phyloP scores from a whole-genome alignment of 2,888 invertebrate species.

The Stramonita haemastoma region DNA sequence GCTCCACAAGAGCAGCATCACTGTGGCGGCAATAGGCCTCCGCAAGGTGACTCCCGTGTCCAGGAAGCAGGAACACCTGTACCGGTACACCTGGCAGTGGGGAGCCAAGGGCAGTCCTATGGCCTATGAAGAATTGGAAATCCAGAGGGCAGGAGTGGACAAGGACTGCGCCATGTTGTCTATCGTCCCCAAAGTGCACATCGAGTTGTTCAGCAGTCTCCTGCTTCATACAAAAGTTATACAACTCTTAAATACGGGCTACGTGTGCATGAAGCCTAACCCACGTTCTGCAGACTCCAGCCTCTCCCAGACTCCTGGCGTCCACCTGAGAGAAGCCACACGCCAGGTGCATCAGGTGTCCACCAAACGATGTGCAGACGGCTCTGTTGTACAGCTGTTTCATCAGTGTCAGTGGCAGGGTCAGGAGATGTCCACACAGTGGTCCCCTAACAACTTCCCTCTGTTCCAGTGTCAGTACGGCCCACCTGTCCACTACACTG shows the following conservation, averaged over 20 bases:
- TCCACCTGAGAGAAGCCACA: background rate
- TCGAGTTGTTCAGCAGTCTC: background rate
- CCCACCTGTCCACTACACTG: conserved; percentile 22
- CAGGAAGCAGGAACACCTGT: background rate
- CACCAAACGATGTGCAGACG: conserved; percentile 19
- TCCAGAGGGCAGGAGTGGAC: background rate
- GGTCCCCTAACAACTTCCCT: background rate
- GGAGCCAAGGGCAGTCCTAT: conserved; percentile 12
- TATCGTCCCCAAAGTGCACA: no score
- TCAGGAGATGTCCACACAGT: background rate
- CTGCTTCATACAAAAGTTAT: no score
- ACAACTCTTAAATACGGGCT: background rate
- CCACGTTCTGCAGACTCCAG: no score
- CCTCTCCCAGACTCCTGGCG: background rate
- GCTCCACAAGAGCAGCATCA: background rate
- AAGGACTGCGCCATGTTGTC: background rate
- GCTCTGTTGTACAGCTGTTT: conserved; percentile 25
- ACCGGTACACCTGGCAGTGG: conserved; percentile 34
- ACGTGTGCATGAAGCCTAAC: conserved; percentile 28
- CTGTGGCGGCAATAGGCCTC: background rate
- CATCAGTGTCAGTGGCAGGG: background rate
- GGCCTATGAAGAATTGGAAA: background rate
- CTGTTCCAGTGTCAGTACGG: background rate
- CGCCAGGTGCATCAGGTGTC: background rate
- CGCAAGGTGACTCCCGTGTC: background rate